Evolutionary conservation across 2,797 vertebrate species (phyloP).

Genomic region (Erpetoichthys calabaricus): DNA sequence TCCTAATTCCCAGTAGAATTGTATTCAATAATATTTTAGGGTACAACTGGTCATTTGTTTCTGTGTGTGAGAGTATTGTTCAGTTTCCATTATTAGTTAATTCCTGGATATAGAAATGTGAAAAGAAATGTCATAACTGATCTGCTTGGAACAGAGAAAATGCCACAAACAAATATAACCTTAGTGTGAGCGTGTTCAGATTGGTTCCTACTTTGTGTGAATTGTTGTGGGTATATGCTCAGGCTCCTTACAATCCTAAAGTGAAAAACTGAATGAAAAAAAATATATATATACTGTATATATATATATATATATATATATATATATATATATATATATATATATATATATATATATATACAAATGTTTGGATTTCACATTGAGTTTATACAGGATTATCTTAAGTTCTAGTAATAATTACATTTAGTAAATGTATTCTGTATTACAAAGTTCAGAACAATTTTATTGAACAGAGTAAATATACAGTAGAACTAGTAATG

Average conservation of each 20-base stretch:
- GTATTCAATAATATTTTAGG: constrained; percentile 3
- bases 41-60: not conserved
- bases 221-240: too few relatives aligned
- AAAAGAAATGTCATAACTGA: not conserved
- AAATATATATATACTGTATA: too few relatives aligned
- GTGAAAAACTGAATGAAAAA: not conserved
- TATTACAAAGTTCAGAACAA: too few relatives aligned
- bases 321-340: constrained; percentile 1
- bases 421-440: too few relatives aligned
- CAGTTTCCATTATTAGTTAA: not conserved
- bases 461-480: too few relatives aligned
- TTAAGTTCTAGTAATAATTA: too few relatives aligned
- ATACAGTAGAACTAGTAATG: too few relatives aligned
- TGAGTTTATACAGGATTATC: not conserved
- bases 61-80: not conserved
- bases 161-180: too few relatives aligned
- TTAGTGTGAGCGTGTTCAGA: too few relatives aligned
- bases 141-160: too few relatives aligned
- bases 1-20: constrained; percentile 6
- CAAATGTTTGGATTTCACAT: not conserved
- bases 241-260: too few relatives aligned
- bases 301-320: constrained; percentile 1
- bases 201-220: too few relatives aligned
- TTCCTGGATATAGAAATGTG: not conserved
- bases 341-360: constrained; percentile 1